Evolutionary conservation across 2,113 vertebrate species (phyloP), one percentile per base, ranked within the genome.

Genomic region (Circaetus gallicus): DNA sequence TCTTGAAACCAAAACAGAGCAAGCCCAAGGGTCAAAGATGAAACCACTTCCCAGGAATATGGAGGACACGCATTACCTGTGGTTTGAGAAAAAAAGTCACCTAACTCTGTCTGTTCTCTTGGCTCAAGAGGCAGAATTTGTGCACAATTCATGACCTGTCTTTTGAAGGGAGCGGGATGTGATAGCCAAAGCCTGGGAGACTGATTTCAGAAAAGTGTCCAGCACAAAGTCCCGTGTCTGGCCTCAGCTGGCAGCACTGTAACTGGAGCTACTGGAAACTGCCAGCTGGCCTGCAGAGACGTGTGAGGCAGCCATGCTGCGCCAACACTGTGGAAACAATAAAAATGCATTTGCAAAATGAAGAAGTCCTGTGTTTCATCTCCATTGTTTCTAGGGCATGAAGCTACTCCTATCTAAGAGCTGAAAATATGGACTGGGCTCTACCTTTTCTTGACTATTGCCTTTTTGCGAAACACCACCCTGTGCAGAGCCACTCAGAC

Each of bases 291-390:
- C 76, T 59, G 55, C 77, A 82, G 52, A 52, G 45, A 36, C 0
- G 1, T 16, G 22, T 0, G 0, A 65, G 55, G 69, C 59, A 90
- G 19, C 28, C 0, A 0, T 17, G 14, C 63, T n/a, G 45, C 1
- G 0, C 77, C 72, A 74, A 4, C 22, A 2, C 45, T 13, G 52
- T 4, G 2, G n/a, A 67, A 94, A 94, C 38, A 84, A 56, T 56
- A 56, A 79, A 82, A 85, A 50, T 6, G 6, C 82, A 34, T 90
- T 87, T 80, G 42, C 50, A 83, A 70, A 80, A 89, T 9, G 4
- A 77, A 73, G 38, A 77, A 73, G 38, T 26, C 63, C 66, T 56
- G 16, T 34, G 22, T 79, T 91, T 94, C 61, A 36, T 11, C 65
- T 47, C 36, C 34, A 26, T 53, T 80, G 49, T 85, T 80, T 59